Conservation (phyloP, 2,888 invertebrate species). For the Rotaria sp. region DNA sequence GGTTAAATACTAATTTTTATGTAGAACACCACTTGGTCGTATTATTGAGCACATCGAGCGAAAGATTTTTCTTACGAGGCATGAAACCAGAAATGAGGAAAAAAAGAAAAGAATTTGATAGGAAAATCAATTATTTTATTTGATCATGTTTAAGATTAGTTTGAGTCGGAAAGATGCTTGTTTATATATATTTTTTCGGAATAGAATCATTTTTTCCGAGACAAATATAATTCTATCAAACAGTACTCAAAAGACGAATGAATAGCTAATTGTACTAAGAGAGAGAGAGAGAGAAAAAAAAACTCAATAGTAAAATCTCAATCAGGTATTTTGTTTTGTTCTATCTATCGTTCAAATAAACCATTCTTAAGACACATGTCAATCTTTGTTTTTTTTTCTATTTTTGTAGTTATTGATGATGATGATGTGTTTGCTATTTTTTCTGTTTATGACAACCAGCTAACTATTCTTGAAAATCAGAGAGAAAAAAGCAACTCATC, state of each 20-base stretch:
- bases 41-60: background rate
- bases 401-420: background rate
- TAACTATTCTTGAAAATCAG: background rate
- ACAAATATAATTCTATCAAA: background rate
- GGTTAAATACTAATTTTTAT: background rate
- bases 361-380: background rate
- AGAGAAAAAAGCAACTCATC: background rate
- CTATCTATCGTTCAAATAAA: background rate
- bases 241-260: background rate
- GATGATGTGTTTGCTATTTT: background rate
- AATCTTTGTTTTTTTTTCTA: background rate
- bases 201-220: background rate
- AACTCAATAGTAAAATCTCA: background rate
- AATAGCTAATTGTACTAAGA: background rate
- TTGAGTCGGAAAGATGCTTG: background rate
- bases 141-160: background rate
- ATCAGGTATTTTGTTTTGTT: background rate
- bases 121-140: constrained; percentile 6
- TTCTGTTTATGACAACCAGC: background rate
- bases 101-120: background rate
- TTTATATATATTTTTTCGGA: background rate
- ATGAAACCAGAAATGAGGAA: background rate
- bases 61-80: background rate
- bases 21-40: background rate
- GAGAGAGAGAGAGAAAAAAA: background rate